phyloP scores from a whole-genome alignment of 1,140 invertebrate species.

The Micrasema longulum region DNA sequence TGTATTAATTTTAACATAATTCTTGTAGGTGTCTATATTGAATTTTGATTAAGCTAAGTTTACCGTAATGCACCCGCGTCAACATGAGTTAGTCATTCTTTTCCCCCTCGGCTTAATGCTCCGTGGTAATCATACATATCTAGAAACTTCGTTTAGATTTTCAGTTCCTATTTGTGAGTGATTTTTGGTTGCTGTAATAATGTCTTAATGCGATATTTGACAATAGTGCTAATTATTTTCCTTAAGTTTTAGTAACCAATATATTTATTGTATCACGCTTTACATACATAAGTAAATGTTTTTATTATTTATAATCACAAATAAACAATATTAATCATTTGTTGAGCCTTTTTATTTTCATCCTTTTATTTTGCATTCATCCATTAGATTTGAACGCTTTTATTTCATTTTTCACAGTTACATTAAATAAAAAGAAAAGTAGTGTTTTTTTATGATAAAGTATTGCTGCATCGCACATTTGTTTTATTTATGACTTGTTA shows the following conservation, averaged over 20 bases:
- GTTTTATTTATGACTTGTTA: too few relatives aligned
- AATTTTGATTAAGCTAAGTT: slow-evolving; percentile 23
- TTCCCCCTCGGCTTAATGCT: slow-evolving; percentile 9
- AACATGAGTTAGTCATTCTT: not conserved
- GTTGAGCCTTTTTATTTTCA: slow-evolving; percentile 53
- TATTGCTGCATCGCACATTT: too few relatives aligned
- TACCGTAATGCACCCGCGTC: slow-evolving; percentile 14
- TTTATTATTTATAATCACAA: slow-evolving; percentile 51
- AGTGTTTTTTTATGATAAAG: too few relatives aligned
- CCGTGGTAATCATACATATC: slow-evolving; percentile 14
- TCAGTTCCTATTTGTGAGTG: slow-evolving; percentile 45
- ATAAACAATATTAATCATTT: slow-evolving; percentile 50
- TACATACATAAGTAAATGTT: slow-evolving; percentile 43
- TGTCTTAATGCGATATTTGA: slow-evolving; percentile 42
- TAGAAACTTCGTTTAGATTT: slow-evolving; percentile 22
- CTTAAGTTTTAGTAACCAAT: slow-evolving; percentile 42
- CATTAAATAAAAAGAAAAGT: too few relatives aligned
- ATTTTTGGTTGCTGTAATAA: slow-evolving; percentile 48
- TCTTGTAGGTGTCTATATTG: slow-evolving; percentile 28
- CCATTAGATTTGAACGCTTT: slow-evolving; percentile 49
- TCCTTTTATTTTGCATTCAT: slow-evolving; percentile 39
- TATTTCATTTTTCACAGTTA: slow-evolving; percentile 5
- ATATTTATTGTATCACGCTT: slow-evolving; percentile 52
- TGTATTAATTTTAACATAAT: slow-evolving; percentile 40
- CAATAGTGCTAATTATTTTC: slow-evolving; percentile 47